Conservation (phyloP, 2,888 invertebrate species). For the Diarsia dahlii region DNA sequence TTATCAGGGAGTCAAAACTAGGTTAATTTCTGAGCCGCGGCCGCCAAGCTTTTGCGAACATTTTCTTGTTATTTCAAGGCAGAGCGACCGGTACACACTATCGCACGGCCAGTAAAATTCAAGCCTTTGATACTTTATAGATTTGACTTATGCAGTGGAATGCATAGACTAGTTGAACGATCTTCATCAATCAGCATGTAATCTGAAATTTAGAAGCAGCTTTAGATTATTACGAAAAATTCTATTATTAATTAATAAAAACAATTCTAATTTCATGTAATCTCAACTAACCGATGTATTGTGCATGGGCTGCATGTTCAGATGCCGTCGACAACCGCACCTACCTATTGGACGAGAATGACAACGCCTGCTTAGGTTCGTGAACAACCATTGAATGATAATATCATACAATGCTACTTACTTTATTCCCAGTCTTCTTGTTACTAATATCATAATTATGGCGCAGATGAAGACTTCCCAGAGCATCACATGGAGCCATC, state of each 20-base stretch:
- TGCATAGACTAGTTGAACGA: slow-evolving; percentile 16
- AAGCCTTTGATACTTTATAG: not conserved
- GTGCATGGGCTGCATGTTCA: slow-evolving; percentile 88
- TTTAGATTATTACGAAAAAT: slow-evolving; percentile 8
- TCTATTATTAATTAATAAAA: slow-evolving; percentile 12
- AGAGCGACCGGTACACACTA: not conserved
- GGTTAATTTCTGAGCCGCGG: too few relatives aligned
- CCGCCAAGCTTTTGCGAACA: not conserved
- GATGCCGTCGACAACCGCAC: slow-evolving; percentile 94
- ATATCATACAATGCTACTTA: slow-evolving; percentile 6
- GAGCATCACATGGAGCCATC: slow-evolving; percentile 87
- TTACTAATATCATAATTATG: slow-evolving; percentile 21
- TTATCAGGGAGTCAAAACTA: not conserved
- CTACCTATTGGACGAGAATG: slow-evolving; percentile 94
- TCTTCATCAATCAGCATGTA: slow-evolving; percentile 39
- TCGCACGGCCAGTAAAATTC: not conserved
- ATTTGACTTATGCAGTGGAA: slow-evolving; percentile 1
- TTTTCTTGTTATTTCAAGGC: not conserved
- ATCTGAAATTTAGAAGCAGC: slow-evolving; percentile 18
- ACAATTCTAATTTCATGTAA: slow-evolving; percentile 56
- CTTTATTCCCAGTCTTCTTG: not conserved
- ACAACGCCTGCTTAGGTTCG: slow-evolving; percentile 91
- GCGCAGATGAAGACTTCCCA: slow-evolving; percentile 83
- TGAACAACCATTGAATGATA: slow-evolving; percentile 61
- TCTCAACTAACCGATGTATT: slow-evolving; percentile 75